Evolutionary conservation across 2,888 invertebrate species (phyloP).

Genomic region (Melolontha melolontha): DNA sequence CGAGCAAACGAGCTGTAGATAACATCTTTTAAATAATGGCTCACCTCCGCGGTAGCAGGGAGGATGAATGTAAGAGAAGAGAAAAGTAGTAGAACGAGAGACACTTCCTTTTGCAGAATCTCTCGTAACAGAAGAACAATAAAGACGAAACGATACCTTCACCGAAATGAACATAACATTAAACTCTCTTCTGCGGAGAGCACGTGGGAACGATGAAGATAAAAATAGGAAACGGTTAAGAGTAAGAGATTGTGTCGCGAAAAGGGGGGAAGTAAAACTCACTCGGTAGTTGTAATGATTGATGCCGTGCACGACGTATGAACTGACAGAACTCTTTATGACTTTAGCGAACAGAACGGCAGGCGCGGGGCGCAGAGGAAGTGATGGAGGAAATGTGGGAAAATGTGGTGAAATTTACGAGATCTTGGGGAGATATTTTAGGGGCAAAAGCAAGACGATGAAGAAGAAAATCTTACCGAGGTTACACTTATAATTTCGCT

Average conservation of each 20-base stretch:
- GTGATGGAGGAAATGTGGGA: conserved; percentile 22
- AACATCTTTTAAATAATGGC: conserved; percentile 41
- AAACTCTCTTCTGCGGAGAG: conserved; percentile 7
- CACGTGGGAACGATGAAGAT: neutral
- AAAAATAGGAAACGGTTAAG: neutral
- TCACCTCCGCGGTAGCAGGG: conserved; percentile 4
- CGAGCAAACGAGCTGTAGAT: conserved; percentile 38
- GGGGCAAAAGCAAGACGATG: conserved; percentile 34
- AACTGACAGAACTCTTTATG: conserved; percentile 51
- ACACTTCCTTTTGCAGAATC: neutral
- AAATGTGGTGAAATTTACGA: conserved; percentile 41
- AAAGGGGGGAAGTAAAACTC: conserved; percentile 45
- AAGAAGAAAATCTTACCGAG: conserved; percentile 31
- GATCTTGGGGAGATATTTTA: conserved; percentile 34
- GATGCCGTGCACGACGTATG: conserved; percentile 52
- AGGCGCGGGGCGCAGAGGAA: neutral
- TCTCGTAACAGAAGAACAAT: conserved; percentile 13
- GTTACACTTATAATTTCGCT: conserved; percentile 29
- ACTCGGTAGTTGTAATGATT: conserved; percentile 48
- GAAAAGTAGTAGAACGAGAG: conserved; percentile 5
- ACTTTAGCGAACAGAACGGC: conserved; percentile 43
- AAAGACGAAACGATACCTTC: conserved; percentile 26
- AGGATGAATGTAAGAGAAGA: conserved; percentile 4
- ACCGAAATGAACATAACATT: conserved; percentile 22
- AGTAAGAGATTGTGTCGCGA: conserved; percentile 41